phyloP scores from a whole-genome alignment of 2,797 vertebrate genomes.

The Bufotes viridis region DNA sequence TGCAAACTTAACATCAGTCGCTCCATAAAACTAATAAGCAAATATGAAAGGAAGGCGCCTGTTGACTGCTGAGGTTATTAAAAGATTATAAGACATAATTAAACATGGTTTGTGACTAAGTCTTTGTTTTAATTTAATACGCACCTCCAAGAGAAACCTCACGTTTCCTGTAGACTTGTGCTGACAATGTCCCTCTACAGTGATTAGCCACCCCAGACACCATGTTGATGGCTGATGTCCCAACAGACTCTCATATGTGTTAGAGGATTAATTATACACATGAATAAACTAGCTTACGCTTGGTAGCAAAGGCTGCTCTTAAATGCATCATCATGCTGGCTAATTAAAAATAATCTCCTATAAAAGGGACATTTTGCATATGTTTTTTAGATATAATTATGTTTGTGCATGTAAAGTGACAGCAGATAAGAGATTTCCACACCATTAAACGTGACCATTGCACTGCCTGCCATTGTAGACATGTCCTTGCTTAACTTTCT shows the following conservation, averaged over 20 bases:
- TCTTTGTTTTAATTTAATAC: constrained; percentile 39
- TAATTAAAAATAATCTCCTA: constrained; percentile 55
- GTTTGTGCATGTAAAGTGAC: constrained; percentile 5
- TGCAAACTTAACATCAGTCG: neutral
- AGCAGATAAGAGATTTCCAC: constrained; percentile 26
- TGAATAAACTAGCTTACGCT: constrained; percentile 44
- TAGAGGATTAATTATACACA: constrained; percentile 56
- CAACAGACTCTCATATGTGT: constrained; percentile 31
- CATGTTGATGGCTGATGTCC: constrained; percentile 32
- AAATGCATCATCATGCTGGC: constrained; percentile 44
- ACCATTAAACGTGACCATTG: neutral
- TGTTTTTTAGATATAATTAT: constrained; percentile 24
- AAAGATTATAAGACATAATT: constrained; percentile 35
- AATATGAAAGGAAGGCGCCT: neutral
- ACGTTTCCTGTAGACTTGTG: neutral
- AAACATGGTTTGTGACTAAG: constrained; percentile 17
- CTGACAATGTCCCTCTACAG: constrained; percentile 12
- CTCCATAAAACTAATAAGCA: neutral
- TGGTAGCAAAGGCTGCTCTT: constrained; percentile 31
- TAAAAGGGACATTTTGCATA: constrained; percentile 32
- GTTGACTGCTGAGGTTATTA: neutral
- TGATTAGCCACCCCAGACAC: constrained; percentile 32
- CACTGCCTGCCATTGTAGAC: neutral
- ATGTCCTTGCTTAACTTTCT: no score
- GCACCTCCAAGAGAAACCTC: neutral